phyloP scores from a whole-genome alignment of 2,797 vertebrate species.

The Siniperca scherzeri region DNA sequence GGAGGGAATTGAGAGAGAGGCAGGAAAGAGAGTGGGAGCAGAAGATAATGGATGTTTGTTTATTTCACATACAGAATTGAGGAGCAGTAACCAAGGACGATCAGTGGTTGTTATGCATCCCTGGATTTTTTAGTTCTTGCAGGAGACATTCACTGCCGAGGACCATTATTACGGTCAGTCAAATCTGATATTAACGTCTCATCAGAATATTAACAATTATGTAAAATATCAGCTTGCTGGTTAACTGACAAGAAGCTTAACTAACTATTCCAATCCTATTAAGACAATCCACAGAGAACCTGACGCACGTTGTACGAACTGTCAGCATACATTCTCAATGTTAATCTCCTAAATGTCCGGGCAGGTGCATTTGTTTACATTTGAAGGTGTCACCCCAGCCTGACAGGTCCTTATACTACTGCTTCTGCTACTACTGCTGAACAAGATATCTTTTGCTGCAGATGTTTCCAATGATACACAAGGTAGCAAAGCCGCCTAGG shows the following conservation, averaged over 20 bases:
- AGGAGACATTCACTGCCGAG: constrained; percentile 38
- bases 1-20: constrained; percentile 68
- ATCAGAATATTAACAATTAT: constrained; percentile 65
- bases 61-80: constrained; percentile 68
- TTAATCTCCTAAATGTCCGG: constrained; percentile 54
- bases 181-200: constrained; percentile 72
- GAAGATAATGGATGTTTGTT: constrained; percentile 83
- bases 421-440: constrained; percentile 31
- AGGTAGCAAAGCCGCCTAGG: constrained; percentile 8
- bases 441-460: constrained; percentile 45
- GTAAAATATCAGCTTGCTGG: constrained; percentile 58
- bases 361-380: constrained; percentile 49
- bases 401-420: constrained; percentile 44
- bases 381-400: constrained; percentile 56
- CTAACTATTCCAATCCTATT: constrained; percentile 57
- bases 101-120: constrained; percentile 67
- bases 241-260: constrained; percentile 41
- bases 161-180: constrained; percentile 69
- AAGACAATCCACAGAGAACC: constrained; percentile 42
- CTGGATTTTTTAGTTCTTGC: constrained; percentile 48
- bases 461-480: constrained; percentile 36
- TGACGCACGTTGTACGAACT: constrained; percentile 59
- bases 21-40: constrained; percentile 73
- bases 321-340: constrained; percentile 54
- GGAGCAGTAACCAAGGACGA: constrained; percentile 66